Evolutionary conservation across 1,140 invertebrate genomes (phyloP), one percentile per base, ranked within the genome.

Genomic region (Proctacanthus coquilletti): DNA sequence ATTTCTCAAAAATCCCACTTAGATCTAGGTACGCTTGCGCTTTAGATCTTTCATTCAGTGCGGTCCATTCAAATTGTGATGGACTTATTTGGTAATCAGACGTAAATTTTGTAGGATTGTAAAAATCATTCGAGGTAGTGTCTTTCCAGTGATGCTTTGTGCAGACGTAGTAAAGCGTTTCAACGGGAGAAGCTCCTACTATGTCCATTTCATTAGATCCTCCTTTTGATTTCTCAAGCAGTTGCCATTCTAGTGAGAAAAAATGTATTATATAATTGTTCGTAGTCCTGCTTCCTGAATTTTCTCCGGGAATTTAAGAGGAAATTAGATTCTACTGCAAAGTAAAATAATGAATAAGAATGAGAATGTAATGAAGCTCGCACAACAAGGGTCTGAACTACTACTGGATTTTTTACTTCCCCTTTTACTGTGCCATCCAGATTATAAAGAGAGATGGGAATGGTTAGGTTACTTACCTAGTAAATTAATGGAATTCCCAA

Each of bases 401-500:
- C n/a, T n/a, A n/a, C n/a, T n/a, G n/a, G n/a, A n/a, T n/a, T n/a
- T n/a, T n/a, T n/a, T n/a, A n/a, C n/a, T n/a, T n/a, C n/a, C n/a
- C n/a, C n/a, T n/a, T n/a, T n/a, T n/a, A n/a, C n/a, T n/a, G n/a
- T n/a, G n/a, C n/a, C n/a, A n/a, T n/a, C n/a, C n/a, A n/a, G n/a
- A n/a, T n/a, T n/a, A n/a, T n/a, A n/a, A n/a, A n/a, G n/a, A n/a
- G n/a, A n/a, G n/a, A n/a, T n/a, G n/a, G n/a, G n/a, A n/a, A n/a
- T 32, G 8, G 13, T 15, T 11, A 32, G 6, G 15, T 32, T 32
- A 45, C 36, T 49, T 48, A 69, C 67, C 65, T 36, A 70, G 48
- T 10, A 68, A 42, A 50, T 68, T 65, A 9, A 66, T 51, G 36
- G 66, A 65, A 40, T 65, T 61, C 1, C 50, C 47, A 0, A 68